Conservation (phyloP, 2,888 invertebrate species). For the Ormyrus nitidulus region DNA sequence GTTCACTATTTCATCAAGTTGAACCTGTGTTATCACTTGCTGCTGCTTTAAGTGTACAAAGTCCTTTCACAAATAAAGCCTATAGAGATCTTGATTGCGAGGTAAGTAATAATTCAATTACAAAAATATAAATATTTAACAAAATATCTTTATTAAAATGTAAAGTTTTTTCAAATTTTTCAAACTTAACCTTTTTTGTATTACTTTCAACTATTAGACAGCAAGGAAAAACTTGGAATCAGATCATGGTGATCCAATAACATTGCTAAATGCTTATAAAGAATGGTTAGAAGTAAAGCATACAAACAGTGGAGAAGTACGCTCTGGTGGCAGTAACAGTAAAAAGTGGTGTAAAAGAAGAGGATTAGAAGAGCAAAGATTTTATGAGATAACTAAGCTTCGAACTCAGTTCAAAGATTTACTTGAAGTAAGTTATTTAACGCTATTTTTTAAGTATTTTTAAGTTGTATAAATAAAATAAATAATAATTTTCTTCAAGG, state of each 20-base stretch:
- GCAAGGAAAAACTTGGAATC: slow-evolving; percentile 89
- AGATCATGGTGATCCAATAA: slow-evolving; percentile 96
- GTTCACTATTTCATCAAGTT: slow-evolving; percentile 91
- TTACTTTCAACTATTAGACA: slow-evolving; percentile 75
- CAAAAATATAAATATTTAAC: background rate
- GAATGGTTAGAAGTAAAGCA: slow-evolving; percentile 92
- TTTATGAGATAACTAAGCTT: slow-evolving; percentile 97
- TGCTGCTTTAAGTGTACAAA: slow-evolving; percentile 94
- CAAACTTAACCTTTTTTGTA: background rate
- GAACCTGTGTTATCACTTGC: slow-evolving; percentile 93
- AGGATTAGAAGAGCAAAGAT: slow-evolving; percentile 96
- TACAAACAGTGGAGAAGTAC: slow-evolving; percentile 70
- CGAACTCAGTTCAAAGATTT: slow-evolving; percentile 91
- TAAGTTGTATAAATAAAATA: slow-evolving; percentile 4
- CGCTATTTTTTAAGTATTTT: too few relatives aligned
- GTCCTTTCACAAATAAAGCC: slow-evolving; percentile 92
- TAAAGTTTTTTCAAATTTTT: too few relatives aligned
- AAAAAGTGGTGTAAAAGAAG: slow-evolving; percentile 92
- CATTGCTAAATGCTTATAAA: slow-evolving; percentile 89
- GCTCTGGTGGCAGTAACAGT: slow-evolving; percentile 66
- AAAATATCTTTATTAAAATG: too few relatives aligned
- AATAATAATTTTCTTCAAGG: slow-evolving; percentile 72
- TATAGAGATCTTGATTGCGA: slow-evolving; percentile 90
- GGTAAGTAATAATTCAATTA: slow-evolving; percentile 28
- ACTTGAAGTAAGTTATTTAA: slow-evolving; percentile 78